Percentiles rank a stretch among this genome's conserved stretches.
Evolutionary conservation across 1,140 invertebrate species (phyloP).

Genomic region (Holotrichia oblita): DNA sequence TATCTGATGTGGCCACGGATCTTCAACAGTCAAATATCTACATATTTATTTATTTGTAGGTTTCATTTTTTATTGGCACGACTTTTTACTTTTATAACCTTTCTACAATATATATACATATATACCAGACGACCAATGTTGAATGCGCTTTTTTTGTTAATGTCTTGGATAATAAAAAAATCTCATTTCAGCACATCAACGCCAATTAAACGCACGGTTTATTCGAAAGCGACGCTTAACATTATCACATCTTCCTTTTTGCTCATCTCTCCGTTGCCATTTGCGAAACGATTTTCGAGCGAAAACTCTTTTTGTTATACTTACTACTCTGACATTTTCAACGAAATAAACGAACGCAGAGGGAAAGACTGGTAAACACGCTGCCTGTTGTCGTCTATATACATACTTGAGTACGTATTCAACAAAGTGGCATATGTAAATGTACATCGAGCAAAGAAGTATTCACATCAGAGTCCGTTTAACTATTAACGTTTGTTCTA

Average conservation of each 20-base stretch:
- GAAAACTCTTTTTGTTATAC: background rate
- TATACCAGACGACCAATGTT: background rate
- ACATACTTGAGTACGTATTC: too few species aligned
- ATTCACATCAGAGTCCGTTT: too few species aligned
- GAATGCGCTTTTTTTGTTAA: background rate
- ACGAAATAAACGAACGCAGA: background rate
- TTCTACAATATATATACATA: too few species aligned
- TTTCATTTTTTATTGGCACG: background rate
- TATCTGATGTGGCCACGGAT: too few species aligned
- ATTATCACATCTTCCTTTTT: slow-evolving; percentile 8
- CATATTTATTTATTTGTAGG: background rate
- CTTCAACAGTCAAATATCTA: too few species aligned
- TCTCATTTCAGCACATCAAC: slow-evolving; percentile 5
- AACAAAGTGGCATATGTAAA: too few species aligned
- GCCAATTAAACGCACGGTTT: slow-evolving; percentile 1
- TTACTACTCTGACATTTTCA: background rate
- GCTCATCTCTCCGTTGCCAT: background rate
- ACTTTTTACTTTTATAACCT: background rate
- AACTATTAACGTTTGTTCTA: too few species aligned
- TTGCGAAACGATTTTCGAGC: background rate
- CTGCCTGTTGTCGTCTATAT: too few species aligned
- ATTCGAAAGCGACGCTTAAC: slow-evolving; percentile 1
- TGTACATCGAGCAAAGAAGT: too few species aligned
- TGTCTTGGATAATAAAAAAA: background rate
- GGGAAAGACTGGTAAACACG: background rate